These are phyloP conservation scores for Trichonephila clavipes DNA, from an alignment of 1,140 invertebrate genomes.

Conservation along the genomic window DNA sequence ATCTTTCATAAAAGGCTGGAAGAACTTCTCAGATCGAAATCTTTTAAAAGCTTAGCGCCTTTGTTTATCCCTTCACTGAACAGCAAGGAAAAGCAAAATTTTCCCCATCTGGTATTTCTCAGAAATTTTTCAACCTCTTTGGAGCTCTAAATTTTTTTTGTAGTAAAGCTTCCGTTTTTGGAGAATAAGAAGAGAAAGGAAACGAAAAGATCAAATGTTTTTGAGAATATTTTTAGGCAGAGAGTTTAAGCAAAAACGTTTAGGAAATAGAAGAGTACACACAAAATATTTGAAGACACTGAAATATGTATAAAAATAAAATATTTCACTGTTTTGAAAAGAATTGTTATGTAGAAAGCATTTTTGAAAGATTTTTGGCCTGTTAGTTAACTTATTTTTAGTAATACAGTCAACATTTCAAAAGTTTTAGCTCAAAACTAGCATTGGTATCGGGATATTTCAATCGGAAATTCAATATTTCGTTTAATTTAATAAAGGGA, in stretches of 20 bases:
- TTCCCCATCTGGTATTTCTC: conserved; percentile 9
- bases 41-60: background rate
- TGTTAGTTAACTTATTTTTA: too few species aligned
- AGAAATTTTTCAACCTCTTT: conserved; percentile 9
- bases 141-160: background rate
- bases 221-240: background rate
- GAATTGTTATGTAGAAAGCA: background rate
- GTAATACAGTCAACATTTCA: too few species aligned
- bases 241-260: background rate
- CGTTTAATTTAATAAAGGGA: too few species aligned
- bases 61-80: background rate
- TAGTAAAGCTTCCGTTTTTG: background rate
- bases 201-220: background rate
- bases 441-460: too few species aligned
- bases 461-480: too few species aligned
- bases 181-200: background rate
- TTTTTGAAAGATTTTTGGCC: too few species aligned
- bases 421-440: too few species aligned
- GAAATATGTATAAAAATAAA: background rate
- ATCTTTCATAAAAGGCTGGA: background rate
- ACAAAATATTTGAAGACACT: background rate
- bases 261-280: background rate
- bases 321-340: background rate
- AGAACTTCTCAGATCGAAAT: background rate
- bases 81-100: background rate